A percentile compares a stretch with the other conserved stretches of the same genome.
phyloP scores from a whole-genome alignment of 2,888 invertebrate genomes.

The Drosophila percnosoma region DNA sequence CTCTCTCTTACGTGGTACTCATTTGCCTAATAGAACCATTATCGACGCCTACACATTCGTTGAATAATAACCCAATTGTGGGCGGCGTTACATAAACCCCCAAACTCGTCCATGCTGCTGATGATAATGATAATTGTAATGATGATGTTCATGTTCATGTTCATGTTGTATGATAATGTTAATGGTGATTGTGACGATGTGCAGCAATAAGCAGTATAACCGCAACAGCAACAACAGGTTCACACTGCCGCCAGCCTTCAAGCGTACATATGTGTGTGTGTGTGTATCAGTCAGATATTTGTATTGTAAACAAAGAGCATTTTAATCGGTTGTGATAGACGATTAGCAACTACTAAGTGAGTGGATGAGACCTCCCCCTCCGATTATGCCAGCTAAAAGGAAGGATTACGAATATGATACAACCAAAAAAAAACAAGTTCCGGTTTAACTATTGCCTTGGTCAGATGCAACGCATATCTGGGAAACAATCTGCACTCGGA shows the following conservation, averaged over 20 bases:
- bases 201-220: not conserved
- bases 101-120: not conserved
- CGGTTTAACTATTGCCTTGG: not conserved
- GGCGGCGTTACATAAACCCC: not conserved
- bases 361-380: not conserved
- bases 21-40: conserved; percentile 4
- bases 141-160: not conserved
- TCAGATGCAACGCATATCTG: not conserved
- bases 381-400: not conserved
- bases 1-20: not conserved
- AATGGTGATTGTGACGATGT: not conserved
- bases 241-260: not conserved
- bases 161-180: not conserved
- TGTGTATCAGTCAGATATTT: not conserved
- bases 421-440: not conserved
- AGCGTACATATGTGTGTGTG: not conserved
- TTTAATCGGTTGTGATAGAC: not conserved
- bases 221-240: conserved; percentile 1
- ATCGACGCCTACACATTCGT: not conserved
- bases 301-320: not conserved
- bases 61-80: not conserved
- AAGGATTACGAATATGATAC: not conserved
- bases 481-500: not conserved
- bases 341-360: not conserved
- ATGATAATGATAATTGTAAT: not conserved